phyloP scores from a whole-genome alignment of 2,888 invertebrate genomes.

The Dascillus cervinus region DNA sequence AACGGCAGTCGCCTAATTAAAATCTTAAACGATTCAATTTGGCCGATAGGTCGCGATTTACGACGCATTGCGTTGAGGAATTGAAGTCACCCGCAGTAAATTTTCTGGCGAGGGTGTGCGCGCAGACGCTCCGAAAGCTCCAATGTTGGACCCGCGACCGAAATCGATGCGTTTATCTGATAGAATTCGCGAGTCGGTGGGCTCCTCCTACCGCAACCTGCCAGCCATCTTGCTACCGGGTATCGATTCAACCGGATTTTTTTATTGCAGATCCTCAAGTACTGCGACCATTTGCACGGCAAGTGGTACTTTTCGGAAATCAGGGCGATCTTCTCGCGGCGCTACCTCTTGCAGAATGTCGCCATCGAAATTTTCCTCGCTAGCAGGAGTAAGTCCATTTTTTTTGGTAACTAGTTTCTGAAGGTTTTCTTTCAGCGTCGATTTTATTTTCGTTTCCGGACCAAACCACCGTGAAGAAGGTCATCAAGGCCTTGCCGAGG shows the following conservation, averaged over 20 bases:
- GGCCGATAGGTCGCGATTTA: no score
- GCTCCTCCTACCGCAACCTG: slow-evolving; percentile 19
- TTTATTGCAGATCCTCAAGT: slow-evolving; percentile 78
- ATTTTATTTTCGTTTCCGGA: slow-evolving; percentile 98
- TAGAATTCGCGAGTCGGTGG: slow-evolving; percentile 19
- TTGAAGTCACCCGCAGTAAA: no score
- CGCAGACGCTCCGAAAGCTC: slow-evolving; percentile 18
- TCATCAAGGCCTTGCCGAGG: slow-evolving; percentile 92
- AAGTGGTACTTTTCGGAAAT: slow-evolving; percentile 99
- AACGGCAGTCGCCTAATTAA: no score
- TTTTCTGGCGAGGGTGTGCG: no score
- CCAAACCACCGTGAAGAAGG: slow-evolving; percentile 94
- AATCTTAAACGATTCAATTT: no score
- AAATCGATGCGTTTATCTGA: slow-evolving; percentile 25
- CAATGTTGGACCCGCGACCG: slow-evolving; percentile 18
- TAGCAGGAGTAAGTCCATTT: slow-evolving; percentile 83
- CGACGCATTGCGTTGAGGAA: no score
- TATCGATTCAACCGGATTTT: slow-evolving; percentile 15
- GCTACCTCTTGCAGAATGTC: slow-evolving; percentile 93
- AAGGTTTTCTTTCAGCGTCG: slow-evolving; percentile 71
- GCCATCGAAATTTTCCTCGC: slow-evolving; percentile 99
- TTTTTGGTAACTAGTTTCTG: no score
- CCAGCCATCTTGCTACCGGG: slow-evolving; percentile 22
- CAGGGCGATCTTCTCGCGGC: slow-evolving; percentile 93
- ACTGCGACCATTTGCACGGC: slow-evolving; percentile 97